phyloP scores from a whole-genome alignment of 2,888 invertebrate genomes.

The Protophormia terraenovae region DNA sequence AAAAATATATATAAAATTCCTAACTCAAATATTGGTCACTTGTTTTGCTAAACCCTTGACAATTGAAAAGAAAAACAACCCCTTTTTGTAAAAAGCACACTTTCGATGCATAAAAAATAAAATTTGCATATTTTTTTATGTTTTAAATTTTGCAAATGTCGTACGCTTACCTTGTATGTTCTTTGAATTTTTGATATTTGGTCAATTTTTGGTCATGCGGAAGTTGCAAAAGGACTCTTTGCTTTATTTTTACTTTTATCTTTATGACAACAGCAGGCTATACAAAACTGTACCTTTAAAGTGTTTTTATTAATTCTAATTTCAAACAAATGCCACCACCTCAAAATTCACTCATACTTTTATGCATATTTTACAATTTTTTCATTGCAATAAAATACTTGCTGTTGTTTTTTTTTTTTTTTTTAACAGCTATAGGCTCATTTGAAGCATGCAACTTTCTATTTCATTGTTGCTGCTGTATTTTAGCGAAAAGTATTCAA shows the following conservation, averaged over 20 bases:
- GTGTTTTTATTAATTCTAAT: not conserved
- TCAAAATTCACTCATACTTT: not conserved
- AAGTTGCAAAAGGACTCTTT: constrained; percentile 37
- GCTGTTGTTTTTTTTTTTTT: too few relatives aligned
- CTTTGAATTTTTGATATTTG: constrained; percentile 51
- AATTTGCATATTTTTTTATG: constrained; percentile 55
- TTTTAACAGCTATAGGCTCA: not conserved
- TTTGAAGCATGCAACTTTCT: not conserved
- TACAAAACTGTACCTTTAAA: constrained; percentile 24
- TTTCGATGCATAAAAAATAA: not conserved
- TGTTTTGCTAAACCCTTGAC: constrained; percentile 12
- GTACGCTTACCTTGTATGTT: not conserved
- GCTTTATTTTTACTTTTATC: not conserved
- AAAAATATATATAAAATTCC: too few relatives aligned
- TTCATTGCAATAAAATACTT: not conserved
- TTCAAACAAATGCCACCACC: constrained; percentile 20
- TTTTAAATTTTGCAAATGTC: not conserved
- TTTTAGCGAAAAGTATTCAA: too few relatives aligned
- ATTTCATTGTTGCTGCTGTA: not conserved
- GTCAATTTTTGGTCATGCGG: constrained; percentile 47
- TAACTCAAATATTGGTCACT: constrained; percentile 60
- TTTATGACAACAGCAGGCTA: constrained; percentile 11
- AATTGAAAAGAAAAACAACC: constrained; percentile 6
- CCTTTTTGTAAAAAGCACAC: not conserved
- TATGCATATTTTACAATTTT: not conserved